Evolutionary conservation across 2,888 invertebrate species (phyloP), one percentile per base, ranked within the genome.

Genomic region (Dioctria rufipes): DNA sequence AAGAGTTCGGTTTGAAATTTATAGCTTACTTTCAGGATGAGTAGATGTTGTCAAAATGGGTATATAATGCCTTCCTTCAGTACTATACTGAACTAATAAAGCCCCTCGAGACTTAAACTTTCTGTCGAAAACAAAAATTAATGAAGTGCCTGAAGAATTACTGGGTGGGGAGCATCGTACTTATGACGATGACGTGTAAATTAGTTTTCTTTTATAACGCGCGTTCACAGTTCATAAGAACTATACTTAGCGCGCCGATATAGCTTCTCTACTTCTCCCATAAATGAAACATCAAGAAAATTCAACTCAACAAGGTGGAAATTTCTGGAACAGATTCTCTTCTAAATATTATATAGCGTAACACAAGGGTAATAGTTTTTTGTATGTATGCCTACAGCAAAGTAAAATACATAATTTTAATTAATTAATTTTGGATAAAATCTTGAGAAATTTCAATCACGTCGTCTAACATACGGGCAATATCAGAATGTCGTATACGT

Each of bases 361-460:
- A 25, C 25, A 25, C 25, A 25, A 25, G 25, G 25, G 25, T 25
- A 25, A 2, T 25, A 25, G 25, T 25, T 25, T 8, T 25, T n/a
- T 46, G 67, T 43, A 71, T 37, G 71, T 71, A 51, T 54, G 11
- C 54, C 51, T 54, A 39, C 5, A 11, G 54, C 51, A 46, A 71
- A 67, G 67, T 46, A 25, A 25, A 25, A 25, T 25, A 71, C 71
- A 71, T 71, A 51, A 71, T 71, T 71, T 54, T 51, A 71, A 71
- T 71, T 71, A 71, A 71, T 71, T 71, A 71, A 71, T 71, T 71
- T 71, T 71, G 71, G 54, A 71, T 71, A 71, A 71, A 71, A 54
- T 51, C 71, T 54, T 49, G 71, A 11, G 37, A 71, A 71, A 71
- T 71, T 71, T 51, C 71, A 71, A 71, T 71, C 71, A 71, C 54